Evolutionary conservation across 2,797 vertebrate species (phyloP).

Genomic region (Hirundo rustica): DNA sequence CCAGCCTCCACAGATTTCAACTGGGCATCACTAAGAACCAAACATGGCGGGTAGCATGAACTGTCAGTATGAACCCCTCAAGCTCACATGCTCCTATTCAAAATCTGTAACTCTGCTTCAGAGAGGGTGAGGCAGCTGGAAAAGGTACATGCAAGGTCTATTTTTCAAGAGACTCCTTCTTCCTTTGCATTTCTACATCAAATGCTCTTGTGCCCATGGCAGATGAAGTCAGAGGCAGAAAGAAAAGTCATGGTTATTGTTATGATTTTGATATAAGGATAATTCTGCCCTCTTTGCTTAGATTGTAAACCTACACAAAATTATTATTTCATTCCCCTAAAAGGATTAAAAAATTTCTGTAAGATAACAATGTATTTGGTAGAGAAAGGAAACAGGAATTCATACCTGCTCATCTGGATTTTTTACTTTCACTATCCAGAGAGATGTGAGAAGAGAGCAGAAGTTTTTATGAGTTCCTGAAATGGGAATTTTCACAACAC

Average conservation of each 20-base stretch:
- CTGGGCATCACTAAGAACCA: background rate
- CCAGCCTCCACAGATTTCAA: rapidly evolving
- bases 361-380: background rate
- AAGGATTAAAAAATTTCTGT: background rate
- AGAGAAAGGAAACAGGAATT: background rate
- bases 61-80: background rate
- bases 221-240: background rate
- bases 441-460: too few relatives aligned
- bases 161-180: background rate
- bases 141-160: background rate
- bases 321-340: background rate
- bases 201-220: background rate
- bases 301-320: background rate
- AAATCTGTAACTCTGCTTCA: background rate
- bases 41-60: rapidly evolving
- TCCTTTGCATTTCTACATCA: background rate
- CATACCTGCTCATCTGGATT: background rate
- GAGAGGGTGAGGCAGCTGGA: background rate
- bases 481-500: too few relatives aligned
- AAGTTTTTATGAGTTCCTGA: too few relatives aligned
- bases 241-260: background rate
- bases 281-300: background rate
- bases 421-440: too few relatives aligned
- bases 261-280: background rate
- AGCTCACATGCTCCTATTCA: background rate